Percentiles rank a stretch among this genome's conserved stretches.
These are phyloP conservation scores for Aphelocoma californica DNA, from an alignment of 2,797 vertebrate species.

Conservation along the genomic window DNA sequence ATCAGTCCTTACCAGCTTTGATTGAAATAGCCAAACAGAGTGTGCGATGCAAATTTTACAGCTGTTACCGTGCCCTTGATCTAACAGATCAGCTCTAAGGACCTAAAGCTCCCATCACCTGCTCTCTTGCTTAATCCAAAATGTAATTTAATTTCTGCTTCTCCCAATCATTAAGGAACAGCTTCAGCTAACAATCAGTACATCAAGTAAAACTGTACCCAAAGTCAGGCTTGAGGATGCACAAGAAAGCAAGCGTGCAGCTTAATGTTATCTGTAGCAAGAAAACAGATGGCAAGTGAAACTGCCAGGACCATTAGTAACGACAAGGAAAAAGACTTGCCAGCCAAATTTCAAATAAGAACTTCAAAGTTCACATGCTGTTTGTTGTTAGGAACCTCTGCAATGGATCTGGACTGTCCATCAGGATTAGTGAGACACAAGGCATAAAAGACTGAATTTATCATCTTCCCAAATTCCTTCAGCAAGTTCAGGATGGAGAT, in stretches of 20 bases:
- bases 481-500: neutral
- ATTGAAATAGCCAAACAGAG: neutral
- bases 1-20: neutral
- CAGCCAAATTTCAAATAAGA: neutral
- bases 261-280: neutral
- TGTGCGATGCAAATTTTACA: neutral
- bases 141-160: neutral
- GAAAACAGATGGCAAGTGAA: constrained; percentile 8
- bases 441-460: neutral
- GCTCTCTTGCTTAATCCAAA: neutral
- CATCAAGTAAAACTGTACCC: neutral
- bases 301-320: neutral
- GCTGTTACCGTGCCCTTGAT: neutral
- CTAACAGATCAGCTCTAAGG: neutral
- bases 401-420: neutral
- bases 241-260: neutral
- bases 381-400: neutral
- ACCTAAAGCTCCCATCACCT: neutral
- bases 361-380: neutral
- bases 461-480: neutral
- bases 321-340: neutral
- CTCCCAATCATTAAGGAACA: neutral
- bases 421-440: neutral
- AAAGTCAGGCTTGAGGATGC: neutral
- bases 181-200: neutral